phyloP scores from a whole-genome alignment of 2,888 invertebrate genomes.

The Nipponacmea schrenckii region DNA sequence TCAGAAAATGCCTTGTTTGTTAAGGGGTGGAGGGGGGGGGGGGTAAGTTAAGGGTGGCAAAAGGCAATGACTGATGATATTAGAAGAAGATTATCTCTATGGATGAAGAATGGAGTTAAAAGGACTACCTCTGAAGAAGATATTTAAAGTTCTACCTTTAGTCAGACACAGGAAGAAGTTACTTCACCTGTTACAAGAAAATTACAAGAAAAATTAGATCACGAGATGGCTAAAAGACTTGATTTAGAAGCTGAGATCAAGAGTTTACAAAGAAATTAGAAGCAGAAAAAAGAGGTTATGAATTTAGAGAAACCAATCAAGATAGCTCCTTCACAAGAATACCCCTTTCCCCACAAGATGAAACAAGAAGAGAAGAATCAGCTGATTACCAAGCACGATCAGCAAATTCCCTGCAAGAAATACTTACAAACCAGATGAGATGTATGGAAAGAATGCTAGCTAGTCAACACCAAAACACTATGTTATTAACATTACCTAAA shows the following conservation, averaged over 20 bases:
- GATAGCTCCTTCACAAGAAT: too few relatives aligned
- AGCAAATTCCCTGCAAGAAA: background rate
- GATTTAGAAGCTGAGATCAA: background rate
- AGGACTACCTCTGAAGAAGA: too few relatives aligned
- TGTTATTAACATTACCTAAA: background rate
- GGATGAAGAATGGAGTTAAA: background rate
- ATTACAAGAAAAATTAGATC: background rate
- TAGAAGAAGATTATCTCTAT: background rate
- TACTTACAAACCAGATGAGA: background rate
- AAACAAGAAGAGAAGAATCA: too few relatives aligned
- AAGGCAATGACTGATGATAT: background rate
- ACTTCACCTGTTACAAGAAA: background rate
- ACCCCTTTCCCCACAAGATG: too few relatives aligned
- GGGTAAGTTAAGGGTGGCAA: too few relatives aligned
- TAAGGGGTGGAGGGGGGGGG: too few relatives aligned
- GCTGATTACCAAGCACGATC: too few relatives aligned
- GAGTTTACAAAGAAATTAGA: background rate
- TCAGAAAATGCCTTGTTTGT: too few relatives aligned
- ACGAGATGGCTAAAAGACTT: background rate
- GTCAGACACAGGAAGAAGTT: background rate
- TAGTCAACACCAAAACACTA: background rate
- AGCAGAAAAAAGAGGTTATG: background rate
- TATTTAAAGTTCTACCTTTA: background rate
- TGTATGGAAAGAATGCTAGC: conserved; percentile 5
- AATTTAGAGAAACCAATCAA: background rate